Base-by-base conservation (phyloP, 2,113 vertebrate genomes). In the Mobula birostris region DNA sequence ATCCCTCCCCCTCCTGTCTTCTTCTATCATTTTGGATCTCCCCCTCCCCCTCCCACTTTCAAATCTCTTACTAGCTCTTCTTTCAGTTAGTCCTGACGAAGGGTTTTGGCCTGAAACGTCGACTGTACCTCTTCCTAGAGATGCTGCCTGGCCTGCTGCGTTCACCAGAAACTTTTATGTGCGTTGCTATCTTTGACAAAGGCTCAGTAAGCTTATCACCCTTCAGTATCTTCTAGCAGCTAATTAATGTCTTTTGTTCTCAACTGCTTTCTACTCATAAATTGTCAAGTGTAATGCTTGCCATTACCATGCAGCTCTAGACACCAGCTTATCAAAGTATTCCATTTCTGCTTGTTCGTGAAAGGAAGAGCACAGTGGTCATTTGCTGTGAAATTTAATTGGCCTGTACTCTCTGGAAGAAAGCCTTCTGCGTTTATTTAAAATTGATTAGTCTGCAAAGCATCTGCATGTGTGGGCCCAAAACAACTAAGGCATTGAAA, bases 391-490 rank as follows among this genome's bases (percentile, higher is more conserved):
- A 95, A 80, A 95, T 95, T 94, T 95, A 82, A 0, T 94, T 91
- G 72, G 95, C 19, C 79, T 32, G 94, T 94, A 95, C 94, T 95
- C 95, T 95, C 95, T 94, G 95, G 74, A 15, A 40, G 19, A 66
- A 1, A 94, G 36, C 88, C 24, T 94, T 72, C 95, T 94, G 0
- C 94, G 94, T 80, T 94, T 94, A 72, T 94, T 94, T 95, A 72
- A 94, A 95, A 96, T 87, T 95, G 95, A 32, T 94, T 94, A 72
- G 93, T 95, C 95, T 95, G 94, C 94, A 95, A 94, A 95, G 94
- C 40, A 93, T 94, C 94, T 19, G 90, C 72, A 0, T 95, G 95
- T 95, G 96, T 95, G 96, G 95, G 96, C 96, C 94, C 94, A 94
- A 72, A 96, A 95, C 95, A 96, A 94, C 94, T 78, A 0, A 82